These are phyloP conservation scores for Montipora efflorescens DNA, from an alignment of 64 coral and sea anemone species.

Conservation along the genomic window DNA sequence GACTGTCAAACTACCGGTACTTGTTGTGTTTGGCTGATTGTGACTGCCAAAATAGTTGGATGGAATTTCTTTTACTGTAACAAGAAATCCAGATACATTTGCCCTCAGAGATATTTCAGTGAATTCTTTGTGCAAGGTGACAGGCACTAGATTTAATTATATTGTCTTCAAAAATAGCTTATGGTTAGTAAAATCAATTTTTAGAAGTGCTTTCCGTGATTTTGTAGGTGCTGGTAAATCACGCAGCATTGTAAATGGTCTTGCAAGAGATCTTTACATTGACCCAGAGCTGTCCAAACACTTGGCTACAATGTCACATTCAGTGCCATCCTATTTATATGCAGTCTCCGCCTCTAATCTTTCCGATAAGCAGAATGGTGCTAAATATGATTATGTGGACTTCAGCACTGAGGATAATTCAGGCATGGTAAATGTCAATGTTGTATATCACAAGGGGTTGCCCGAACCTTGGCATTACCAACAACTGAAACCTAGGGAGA, in stretches of 20 bases:
- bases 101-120: no score
- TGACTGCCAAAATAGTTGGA: no score
- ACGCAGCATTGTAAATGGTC: constrained; percentile 54
- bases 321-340: constrained; percentile 18
- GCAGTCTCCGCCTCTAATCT: constrained; percentile 5
- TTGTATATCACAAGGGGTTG: background rate
- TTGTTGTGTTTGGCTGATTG: no score
- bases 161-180: no score
- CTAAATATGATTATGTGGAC: background rate
- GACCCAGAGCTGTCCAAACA: constrained; percentile 8
- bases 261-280: constrained; percentile 35
- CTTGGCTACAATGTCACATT: constrained; percentile 38
- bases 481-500: background rate
- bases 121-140: no score
- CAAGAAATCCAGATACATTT: no score
- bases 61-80: no score
- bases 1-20: no score
- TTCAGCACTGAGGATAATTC: background rate
- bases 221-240: constrained; percentile 55
- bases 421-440: background rate
- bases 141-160: no score
- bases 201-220: background rate
- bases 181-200: no score
- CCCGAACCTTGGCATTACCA: background rate
- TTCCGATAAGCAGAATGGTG: background rate